Conservation (phyloP, 2,113 vertebrate species). For the Acanthisitta chloris region DNA sequence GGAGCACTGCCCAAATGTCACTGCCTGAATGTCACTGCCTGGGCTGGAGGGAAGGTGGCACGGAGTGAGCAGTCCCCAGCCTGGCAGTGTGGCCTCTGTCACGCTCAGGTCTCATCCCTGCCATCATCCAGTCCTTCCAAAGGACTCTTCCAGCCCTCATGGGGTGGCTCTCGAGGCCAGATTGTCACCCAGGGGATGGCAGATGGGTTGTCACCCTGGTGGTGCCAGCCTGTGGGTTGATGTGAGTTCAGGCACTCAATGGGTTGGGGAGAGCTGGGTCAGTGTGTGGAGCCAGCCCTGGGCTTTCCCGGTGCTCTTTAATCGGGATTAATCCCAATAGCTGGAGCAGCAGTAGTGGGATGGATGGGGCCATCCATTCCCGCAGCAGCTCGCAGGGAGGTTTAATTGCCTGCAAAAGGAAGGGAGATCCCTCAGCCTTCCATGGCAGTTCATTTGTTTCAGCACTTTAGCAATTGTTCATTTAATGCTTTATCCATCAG, state of each 20-base stretch:
- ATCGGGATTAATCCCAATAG: fast-evolving
- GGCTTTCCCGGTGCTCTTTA: background rate
- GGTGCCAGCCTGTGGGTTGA: fast-evolving
- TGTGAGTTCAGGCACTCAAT: fast-evolving
- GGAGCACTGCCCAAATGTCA: background rate
- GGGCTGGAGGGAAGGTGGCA: background rate
- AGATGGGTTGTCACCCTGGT: background rate
- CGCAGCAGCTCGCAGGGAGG: fast-evolving
- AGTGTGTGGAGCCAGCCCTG: background rate
- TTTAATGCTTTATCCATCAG: background rate
- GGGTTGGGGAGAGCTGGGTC: background rate
- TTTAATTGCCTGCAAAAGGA: background rate
- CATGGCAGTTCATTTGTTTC: background rate
- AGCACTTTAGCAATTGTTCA: background rate
- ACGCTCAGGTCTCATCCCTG: fast-evolving
- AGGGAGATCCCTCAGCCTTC: background rate
- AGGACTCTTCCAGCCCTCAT: fast-evolving
- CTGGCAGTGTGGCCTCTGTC: background rate
- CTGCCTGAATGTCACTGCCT: background rate
- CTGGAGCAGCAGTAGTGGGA: background rate
- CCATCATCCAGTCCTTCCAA: background rate
- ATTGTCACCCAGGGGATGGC: background rate
- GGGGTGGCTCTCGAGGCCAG: fast-evolving
- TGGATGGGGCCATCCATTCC: background rate
- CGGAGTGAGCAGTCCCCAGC: background rate